phyloP scores from a whole-genome alignment of 2,888 invertebrate species.

The Cephus spinipes region DNA sequence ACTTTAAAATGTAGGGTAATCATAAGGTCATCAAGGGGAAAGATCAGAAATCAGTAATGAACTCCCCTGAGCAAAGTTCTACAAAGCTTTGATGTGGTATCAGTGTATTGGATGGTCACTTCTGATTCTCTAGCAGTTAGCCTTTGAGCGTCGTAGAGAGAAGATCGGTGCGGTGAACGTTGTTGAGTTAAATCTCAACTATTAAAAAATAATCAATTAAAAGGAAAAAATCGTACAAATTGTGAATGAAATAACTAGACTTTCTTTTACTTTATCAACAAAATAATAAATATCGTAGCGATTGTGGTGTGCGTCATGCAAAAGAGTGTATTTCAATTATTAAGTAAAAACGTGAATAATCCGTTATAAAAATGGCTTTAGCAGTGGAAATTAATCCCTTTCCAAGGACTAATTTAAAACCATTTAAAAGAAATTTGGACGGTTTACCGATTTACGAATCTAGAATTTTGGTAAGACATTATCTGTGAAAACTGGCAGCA shows the following conservation, averaged over 20 bases:
- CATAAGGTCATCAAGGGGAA: neutral
- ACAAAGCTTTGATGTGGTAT: neutral
- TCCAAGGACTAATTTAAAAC: neutral
- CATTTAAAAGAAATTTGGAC: neutral
- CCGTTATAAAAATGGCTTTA: neutral
- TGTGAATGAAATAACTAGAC: conserved; percentile 17
- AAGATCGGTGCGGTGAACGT: neutral
- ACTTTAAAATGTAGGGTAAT: neutral
- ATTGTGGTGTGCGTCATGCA: neutral
- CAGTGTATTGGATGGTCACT: neutral
- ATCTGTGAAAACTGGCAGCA: neutral
- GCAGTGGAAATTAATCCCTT: neutral
- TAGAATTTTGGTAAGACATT: neutral
- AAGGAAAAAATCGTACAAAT: conserved; percentile 38
- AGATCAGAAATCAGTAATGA: neutral
- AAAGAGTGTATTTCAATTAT: neutral
- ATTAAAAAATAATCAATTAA: conserved; percentile 28
- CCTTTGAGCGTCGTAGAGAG: neutral
- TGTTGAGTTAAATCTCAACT: neutral
- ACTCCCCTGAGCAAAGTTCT: neutral
- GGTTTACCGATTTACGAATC: neutral
- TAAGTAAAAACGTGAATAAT: neutral
- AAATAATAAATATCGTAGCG: neutral
- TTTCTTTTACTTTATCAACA: neutral
- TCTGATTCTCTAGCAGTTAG: neutral